Evolutionary conservation across 2,797 vertebrate genomes (phyloP).

Genomic region (Echeneis naucrates): DNA sequence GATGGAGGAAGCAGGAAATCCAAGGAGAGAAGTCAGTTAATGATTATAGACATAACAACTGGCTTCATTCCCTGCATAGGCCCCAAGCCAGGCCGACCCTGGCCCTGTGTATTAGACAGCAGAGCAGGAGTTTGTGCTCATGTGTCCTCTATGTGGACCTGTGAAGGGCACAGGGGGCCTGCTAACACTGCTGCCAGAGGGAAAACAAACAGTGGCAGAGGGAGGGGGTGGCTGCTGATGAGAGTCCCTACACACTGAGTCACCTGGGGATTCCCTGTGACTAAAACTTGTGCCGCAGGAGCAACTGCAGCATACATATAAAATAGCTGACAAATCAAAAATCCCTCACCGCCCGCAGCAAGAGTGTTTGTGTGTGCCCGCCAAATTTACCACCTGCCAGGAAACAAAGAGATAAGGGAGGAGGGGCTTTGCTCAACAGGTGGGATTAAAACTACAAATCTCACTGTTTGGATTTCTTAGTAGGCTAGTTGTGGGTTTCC

Average conservation of each 20-base stretch:
- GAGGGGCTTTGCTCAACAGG: conserved; percentile 22
- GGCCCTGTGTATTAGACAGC: conserved; percentile 49
- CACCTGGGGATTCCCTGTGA: conserved; percentile 75
- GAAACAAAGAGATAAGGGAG: conserved; percentile 44
- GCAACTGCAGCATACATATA: conserved; percentile 47
- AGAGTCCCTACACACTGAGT: conserved; percentile 38
- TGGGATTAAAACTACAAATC: conserved; percentile 10
- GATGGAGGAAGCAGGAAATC: conserved; percentile 80
- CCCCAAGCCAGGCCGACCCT: conserved; percentile 64
- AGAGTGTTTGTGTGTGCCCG: conserved; percentile 42
- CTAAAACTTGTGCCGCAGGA: conserved; percentile 57
- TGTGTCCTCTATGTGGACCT: conserved; percentile 64
- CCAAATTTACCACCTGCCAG: conserved; percentile 53
- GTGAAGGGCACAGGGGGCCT: conserved; percentile 64
- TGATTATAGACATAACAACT: conserved; percentile 83
- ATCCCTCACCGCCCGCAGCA: conserved; percentile 50
- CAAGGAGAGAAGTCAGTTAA: conserved; percentile 82
- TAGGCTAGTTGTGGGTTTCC: not conserved
- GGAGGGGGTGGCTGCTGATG: conserved; percentile 44
- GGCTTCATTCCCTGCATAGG: conserved; percentile 67
- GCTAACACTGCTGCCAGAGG: conserved; percentile 29
- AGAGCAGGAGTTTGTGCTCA: conserved; percentile 34
- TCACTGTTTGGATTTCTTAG: conserved; percentile 6
- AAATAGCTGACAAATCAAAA: conserved; percentile 73
- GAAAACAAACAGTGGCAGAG: conserved; percentile 44